Evolutionary conservation across 2,797 vertebrate genomes (phyloP).

Genomic region (Nannoperca australis): DNA sequence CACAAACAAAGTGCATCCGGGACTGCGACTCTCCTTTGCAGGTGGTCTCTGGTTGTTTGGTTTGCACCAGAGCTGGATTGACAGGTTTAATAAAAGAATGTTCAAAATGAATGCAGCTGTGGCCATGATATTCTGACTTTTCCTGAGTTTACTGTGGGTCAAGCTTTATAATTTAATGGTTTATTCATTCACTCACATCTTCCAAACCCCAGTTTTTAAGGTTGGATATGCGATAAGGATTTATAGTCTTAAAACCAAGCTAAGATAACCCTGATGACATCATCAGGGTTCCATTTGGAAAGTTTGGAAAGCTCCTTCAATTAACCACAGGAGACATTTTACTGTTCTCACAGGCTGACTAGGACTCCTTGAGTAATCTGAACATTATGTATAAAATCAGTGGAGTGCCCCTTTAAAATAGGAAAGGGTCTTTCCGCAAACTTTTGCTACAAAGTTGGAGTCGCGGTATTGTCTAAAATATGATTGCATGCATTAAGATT

Average conservation of each 20-base stretch:
- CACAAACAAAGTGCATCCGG: neutral
- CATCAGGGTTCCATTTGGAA: neutral
- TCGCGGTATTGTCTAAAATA: conserved; percentile 4
- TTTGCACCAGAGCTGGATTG: neutral
- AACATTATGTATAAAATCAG: neutral
- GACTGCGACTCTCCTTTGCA: neutral
- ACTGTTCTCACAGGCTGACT: neutral
- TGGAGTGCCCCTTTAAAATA: conserved; percentile 1
- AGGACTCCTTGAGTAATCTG: neutral
- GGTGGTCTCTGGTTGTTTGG: neutral
- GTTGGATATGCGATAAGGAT: neutral
- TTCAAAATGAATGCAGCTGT: neutral
- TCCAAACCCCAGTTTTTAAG: neutral
- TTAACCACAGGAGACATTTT: neutral
- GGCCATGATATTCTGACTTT: neutral
- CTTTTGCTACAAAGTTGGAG: conserved; percentile 2
- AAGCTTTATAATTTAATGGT: neutral
- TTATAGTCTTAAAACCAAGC: neutral
- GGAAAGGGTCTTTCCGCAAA: conserved; percentile 7
- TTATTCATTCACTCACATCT: neutral
- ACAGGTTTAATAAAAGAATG: neutral
- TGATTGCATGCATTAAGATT: neutral
- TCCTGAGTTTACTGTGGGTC: neutral
- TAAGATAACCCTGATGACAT: neutral
- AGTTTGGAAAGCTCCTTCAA: neutral